Percentiles rank a stretch among this genome's conserved stretches.
Evolutionary conservation across 2,888 invertebrate species (phyloP).

Genomic region (Tachina fera): DNA sequence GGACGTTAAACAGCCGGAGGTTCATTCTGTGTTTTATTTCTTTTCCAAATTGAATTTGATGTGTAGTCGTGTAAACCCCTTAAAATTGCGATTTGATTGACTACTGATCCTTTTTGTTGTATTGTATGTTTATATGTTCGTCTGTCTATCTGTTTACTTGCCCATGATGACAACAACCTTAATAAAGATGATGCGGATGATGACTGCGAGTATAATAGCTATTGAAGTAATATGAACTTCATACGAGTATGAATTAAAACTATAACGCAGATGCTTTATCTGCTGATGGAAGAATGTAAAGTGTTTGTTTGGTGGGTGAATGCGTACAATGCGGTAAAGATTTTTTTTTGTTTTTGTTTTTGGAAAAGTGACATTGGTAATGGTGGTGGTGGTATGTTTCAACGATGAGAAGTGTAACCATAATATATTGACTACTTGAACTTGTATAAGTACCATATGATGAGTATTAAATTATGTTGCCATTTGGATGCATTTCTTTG

Average conservation of each 20-base stretch:
- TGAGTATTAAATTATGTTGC: slow-evolving; percentile 68
- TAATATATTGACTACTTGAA: slow-evolving; percentile 25
- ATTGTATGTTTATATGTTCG: slow-evolving; percentile 32
- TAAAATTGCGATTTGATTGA: slow-evolving; percentile 81
- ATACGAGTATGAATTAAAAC: slow-evolving; percentile 38
- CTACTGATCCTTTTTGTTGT: slow-evolving; percentile 75
- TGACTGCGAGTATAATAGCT: slow-evolving; percentile 44
- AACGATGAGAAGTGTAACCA: slow-evolving; percentile 39
- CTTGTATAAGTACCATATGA: slow-evolving; percentile 57
- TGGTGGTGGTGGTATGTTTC: slow-evolving; percentile 24
- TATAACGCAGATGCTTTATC: slow-evolving; percentile 36
- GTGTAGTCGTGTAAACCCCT: slow-evolving; percentile 75
- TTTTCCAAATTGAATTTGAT: slow-evolving; percentile 55
- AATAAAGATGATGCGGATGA: slow-evolving; percentile 68
- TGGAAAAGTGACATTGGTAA: slow-evolving; percentile 34
- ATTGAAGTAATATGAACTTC: slow-evolving; percentile 54
- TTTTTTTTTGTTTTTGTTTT: background rate
- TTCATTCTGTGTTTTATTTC: slow-evolving; percentile 25
- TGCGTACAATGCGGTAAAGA: slow-evolving; percentile 54
- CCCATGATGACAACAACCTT: slow-evolving; percentile 66
- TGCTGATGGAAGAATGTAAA: slow-evolving; percentile 53
- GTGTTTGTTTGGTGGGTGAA: slow-evolving; percentile 68
- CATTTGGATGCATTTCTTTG: slow-evolving; percentile 64
- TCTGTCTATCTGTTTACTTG: slow-evolving; percentile 49
- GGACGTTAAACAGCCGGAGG: slow-evolving; percentile 54